Evolutionary conservation across 2,113 vertebrate species (phyloP), one percentile per base, ranked within the genome.

Genomic region (Lynx canadensis): DNA sequence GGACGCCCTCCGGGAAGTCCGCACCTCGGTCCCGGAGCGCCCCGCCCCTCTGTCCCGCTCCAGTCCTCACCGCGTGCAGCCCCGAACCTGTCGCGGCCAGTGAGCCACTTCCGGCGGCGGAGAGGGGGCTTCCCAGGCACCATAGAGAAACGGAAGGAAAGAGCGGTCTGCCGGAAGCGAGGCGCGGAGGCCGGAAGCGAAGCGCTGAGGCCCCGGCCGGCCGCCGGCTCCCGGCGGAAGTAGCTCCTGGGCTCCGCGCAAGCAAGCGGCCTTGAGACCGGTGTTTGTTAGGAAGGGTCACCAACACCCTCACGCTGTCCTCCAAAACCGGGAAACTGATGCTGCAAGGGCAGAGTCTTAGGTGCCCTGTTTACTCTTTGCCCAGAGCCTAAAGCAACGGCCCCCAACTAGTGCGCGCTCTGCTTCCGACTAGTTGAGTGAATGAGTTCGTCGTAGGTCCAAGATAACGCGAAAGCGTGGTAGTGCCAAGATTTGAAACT

Each of bases 191-290:
- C n/a, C 55, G 27, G 25, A 66, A 89, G 76, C 0, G 36, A n/a
- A 1, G 52, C 0, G 1, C 3, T 0, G 27, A 66, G 8, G 3
- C 0, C 4, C 1, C 0, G 5, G 0, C 29, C 1, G 0, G 1
- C 19, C 0, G 2, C 4, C 1, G 14, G 25, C 0, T 1, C 5
- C 0, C 0, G 0, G 10, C 1, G 11, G 4, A 0, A 23, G 27
- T 0, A 1, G 14, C 11, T 1, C 2, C 27, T 4, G 15, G 18
- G 33, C 21, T 1, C 29, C 8, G 6, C 16, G 21, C 31, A 4
- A 21, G 11, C n/a, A 0, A 25, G 4, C 36, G 23, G 25, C 0
- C 5, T 10, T 2, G 7, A 3, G 33, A 5, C 1, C 7, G 11
- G 38, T 27, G 10, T 16, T 45, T 45, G 7, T 11, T 33, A 15